A percentile compares a stretch with the other conserved stretches of the same genome.
Conservation (phyloP, 2,797 vertebrate species). For the Rhyacichthys aspro region DNA sequence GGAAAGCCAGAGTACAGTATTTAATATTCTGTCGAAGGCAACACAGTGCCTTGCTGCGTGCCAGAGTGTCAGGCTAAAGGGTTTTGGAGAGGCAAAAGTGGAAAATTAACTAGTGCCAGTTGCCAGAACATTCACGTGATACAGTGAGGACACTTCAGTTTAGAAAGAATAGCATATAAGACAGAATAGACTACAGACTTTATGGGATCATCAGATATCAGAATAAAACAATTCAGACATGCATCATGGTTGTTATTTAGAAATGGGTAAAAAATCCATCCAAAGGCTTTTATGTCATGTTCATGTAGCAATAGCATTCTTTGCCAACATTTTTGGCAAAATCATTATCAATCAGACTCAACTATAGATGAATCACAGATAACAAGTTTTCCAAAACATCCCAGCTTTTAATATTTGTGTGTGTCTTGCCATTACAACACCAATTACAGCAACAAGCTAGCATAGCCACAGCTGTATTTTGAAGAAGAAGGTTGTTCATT, state of each 20-base stretch:
- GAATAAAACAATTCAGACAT: no score
- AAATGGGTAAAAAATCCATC: not conserved
- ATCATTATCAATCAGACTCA: not conserved
- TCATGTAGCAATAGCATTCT: not conserved
- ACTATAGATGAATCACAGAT: not conserved
- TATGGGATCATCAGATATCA: not conserved
- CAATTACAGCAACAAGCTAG: not conserved
- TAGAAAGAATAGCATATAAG: not conserved
- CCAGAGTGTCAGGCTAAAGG: slow-evolving; percentile 51
- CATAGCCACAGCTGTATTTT: no score
- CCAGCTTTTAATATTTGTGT: not conserved
- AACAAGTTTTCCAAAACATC: not conserved
- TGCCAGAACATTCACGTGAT: slow-evolving; percentile 48
- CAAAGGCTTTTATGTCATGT: not conserved
- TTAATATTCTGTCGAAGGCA: slow-evolving; percentile 44
- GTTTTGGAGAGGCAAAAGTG: slow-evolving; percentile 54
- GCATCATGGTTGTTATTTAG: not conserved
- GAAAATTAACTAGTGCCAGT: slow-evolving; percentile 54
- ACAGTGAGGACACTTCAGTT: slow-evolving; percentile 1
- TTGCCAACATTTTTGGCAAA: not conserved
- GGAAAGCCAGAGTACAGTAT: slow-evolving; percentile 36
- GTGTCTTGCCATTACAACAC: not conserved
- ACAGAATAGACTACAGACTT: no score
- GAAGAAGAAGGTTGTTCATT: no score
- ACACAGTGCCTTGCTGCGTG: slow-evolving; percentile 34